Base-by-base conservation (phyloP, 1,140 invertebrate genomes). In the Penaeus japonicus region DNA sequence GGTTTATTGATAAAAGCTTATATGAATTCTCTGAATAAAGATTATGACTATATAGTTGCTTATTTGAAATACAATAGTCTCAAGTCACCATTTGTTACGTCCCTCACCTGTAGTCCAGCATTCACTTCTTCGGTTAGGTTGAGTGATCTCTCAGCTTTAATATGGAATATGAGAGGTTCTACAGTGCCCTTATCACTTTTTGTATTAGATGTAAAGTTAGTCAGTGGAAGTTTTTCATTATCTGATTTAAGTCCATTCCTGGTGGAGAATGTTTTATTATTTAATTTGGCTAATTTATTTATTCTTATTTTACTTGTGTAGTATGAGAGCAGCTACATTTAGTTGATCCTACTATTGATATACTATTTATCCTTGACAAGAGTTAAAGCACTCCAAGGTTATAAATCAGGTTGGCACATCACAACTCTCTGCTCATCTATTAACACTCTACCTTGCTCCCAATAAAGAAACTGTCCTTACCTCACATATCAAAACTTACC, bases 261-360 rank as follows among this genome's bases (percentile, higher is more conserved):
- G 86, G 79, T 88, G 86, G 80, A 83, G 87, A 88, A 83, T 35
- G 78, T 55, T 77, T 30, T 83, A 57, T 78, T 88, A 88, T 88
- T 88, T 83, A 88, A 83, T 84, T 88, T 83, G 87, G 65, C 70
- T 88, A 83, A 88, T 57, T 88, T 88, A 88, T 88, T 88, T 88
- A 88, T 88, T 88, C 54, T 77, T 70, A 70, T 87, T 78, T 39
- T 39, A 54, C 27, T 82, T 55, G 62, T 87, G 30, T 82, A 73
- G 70, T 73, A 27, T n/a, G 62, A 82, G 85, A 87, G 80, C 78
- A 82, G 78, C 57, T 81, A 87, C 79, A 75, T 35, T 70, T 32
- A 73, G 70, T 70, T 65, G 32, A 73, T 87, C 70, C 35, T 62
- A 73, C 79, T 82, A 59, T 82, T 73, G 79, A 55, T 59, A 47